A percentile compares a stretch with the other conserved stretches of the same genome.
Evolutionary conservation across 2,113 vertebrate species (phyloP).

Genomic region (Nannospalax galili): DNA sequence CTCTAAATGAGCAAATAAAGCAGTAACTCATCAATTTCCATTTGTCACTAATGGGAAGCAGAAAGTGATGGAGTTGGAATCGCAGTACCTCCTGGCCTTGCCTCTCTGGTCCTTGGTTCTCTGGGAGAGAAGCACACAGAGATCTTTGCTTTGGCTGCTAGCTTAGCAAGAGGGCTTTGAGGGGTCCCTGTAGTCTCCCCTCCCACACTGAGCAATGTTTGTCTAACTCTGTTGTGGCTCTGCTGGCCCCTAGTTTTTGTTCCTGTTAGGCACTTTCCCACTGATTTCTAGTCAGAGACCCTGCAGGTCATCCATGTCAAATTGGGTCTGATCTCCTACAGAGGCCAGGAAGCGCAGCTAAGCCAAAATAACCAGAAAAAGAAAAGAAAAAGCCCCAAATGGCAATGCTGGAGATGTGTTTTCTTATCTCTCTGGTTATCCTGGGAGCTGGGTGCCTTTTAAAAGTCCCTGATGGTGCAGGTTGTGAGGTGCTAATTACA

Average conservation of each 20-base stretch:
- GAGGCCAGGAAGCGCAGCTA: slow-evolving; percentile 10
- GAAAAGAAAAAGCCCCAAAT: neutral
- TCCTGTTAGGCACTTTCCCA: neutral
- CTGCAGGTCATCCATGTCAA: slow-evolving; percentile 32
- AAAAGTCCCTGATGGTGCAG: neutral
- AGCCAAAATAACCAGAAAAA: neutral
- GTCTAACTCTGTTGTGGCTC: neutral
- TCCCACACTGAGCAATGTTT: neutral
- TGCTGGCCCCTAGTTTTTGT: neutral
- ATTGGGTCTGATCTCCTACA: neutral
- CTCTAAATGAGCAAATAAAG: slow-evolving; percentile 41
- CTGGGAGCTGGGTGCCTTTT: neutral
- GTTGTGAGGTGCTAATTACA: slow-evolving; percentile 49
- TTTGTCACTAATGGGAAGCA: neutral
- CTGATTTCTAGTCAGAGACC: neutral
- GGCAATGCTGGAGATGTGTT: neutral
- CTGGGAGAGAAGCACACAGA: neutral
- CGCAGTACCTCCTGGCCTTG: neutral
- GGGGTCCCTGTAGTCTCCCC: neutral
- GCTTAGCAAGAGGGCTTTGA: neutral
- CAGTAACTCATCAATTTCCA: slow-evolving; percentile 16
- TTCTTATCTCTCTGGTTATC: slow-evolving; percentile 42
- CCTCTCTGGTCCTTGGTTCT: neutral
- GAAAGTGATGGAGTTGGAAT: slow-evolving; percentile 44
- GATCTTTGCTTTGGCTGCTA: neutral